Evolutionary conservation across 2,888 invertebrate genomes (phyloP).

Genomic region (Eudemis profundana): DNA sequence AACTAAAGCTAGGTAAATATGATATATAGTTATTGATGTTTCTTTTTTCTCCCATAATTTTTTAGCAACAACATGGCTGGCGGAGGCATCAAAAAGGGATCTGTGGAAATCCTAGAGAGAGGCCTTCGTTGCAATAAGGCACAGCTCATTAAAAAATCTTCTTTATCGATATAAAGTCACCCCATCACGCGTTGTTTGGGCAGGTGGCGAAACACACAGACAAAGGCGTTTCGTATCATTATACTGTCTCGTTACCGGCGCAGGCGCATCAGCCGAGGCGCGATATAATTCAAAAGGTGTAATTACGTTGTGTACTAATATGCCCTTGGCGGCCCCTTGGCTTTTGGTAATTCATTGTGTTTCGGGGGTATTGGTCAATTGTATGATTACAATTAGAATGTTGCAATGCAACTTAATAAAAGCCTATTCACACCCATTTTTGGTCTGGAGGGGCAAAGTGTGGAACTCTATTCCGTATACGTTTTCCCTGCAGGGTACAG

Average conservation of each 20-base stretch:
- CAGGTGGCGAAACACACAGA: slow-evolving; percentile 84
- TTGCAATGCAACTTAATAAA: background rate
- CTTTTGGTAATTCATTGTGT: slow-evolving; percentile 29
- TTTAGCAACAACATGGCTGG: too few species aligned
- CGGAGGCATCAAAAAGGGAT: too few species aligned
- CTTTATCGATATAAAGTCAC: slow-evolving; percentile 49
- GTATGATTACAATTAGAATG: background rate
- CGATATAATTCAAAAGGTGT: slow-evolving; percentile 74
- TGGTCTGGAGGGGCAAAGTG: too few species aligned
- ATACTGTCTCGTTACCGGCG: slow-evolving; percentile 83
- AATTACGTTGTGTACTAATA: slow-evolving; percentile 77
- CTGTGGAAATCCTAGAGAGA: too few species aligned
- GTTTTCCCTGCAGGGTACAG: too few species aligned
- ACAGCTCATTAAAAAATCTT: too few species aligned
- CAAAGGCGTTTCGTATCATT: slow-evolving; percentile 81
- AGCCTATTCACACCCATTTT: too few species aligned
- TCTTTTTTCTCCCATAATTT: too few species aligned
- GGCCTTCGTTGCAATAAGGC: too few species aligned
- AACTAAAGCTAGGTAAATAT: too few species aligned
- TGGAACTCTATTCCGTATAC: too few species aligned
- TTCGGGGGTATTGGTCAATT: slow-evolving; percentile 19
- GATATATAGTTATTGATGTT: too few species aligned
- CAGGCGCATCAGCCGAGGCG: slow-evolving; percentile 71
- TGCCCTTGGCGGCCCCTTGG: slow-evolving; percentile 36
- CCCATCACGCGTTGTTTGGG: slow-evolving; percentile 75